phyloP scores from a whole-genome alignment of 2,797 vertebrate genomes.

The Sebastes hubbsi region DNA sequence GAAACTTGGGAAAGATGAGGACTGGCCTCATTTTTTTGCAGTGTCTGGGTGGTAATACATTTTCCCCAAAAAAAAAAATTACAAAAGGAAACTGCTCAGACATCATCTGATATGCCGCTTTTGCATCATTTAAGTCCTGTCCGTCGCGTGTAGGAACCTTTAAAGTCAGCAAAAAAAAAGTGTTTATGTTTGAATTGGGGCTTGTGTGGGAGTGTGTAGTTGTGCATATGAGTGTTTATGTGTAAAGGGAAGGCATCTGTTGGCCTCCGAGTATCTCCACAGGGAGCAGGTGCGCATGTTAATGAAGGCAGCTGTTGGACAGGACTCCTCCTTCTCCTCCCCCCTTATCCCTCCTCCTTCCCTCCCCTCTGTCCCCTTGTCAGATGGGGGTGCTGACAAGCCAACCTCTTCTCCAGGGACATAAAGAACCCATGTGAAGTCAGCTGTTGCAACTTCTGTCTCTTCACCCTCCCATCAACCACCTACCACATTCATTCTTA shows the following conservation, averaged over 20 bases:
- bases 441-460: slow-evolving; percentile 79
- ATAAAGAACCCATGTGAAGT: slow-evolving; percentile 79
- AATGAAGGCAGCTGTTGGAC: slow-evolving; percentile 88
- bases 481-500: slow-evolving; percentile 8
- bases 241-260: slow-evolving; percentile 85
- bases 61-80: background rate
- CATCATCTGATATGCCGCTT: slow-evolving; percentile 2
- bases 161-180: slow-evolving; percentile 46
- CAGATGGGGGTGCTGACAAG: slow-evolving; percentile 75
- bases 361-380: slow-evolving; percentile 67
- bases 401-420: slow-evolving; percentile 72
- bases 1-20: background rate
- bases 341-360: slow-evolving; percentile 6
- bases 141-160: slow-evolving; percentile 28
- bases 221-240: slow-evolving; percentile 69
- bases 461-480: background rate
- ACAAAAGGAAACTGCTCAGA: background rate
- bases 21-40: background rate
- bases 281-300: slow-evolving; percentile 93
- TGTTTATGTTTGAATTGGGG: slow-evolving; percentile 74
- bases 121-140: background rate
- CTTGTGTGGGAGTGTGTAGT: slow-evolving; percentile 67
- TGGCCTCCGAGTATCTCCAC: slow-evolving; percentile 83
- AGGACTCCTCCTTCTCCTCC: slow-evolving; percentile 60
- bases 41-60: background rate